Evolutionary conservation across 2,113 vertebrate species (phyloP), one percentile per base, ranked within the genome.

Genomic region (Salvelinus namaycush): DNA sequence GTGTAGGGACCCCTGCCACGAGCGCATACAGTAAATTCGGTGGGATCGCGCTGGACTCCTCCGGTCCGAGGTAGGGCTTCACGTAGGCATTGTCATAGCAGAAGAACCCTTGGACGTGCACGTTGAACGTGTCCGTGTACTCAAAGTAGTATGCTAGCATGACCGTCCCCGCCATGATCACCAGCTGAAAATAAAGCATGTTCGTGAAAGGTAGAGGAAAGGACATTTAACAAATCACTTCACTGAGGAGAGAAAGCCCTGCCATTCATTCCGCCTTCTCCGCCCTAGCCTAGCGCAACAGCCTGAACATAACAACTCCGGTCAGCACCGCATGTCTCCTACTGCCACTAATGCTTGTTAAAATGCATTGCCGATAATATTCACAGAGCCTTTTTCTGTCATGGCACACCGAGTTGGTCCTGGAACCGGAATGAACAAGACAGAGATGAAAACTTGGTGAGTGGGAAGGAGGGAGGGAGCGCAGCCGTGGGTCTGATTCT

Each of bases 111-210:
- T 97, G 97, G 89, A 97, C 93, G 90, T 97, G 95, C 91, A 98
- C 96, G 77, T 90, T 86, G 95, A 98, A 98, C 86, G 97, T 98
- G 93, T 98, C 97, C 39, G 96, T 97, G 93, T 96, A 98, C 89
- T 98, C 97, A 90, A 98, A 97, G 93, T 97, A 97, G 88, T 97
- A 97, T 57, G 97, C 97, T 94, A 98, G 89, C 97, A 98, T 97
- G 93, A 98, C 94, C 79, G 96, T 97, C 92, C 96, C 97, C 89
- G 97, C 96, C 96, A 97, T 97, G 90, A 98, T 97, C 94, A 98
- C 97, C 96, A 97, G 93, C 97, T 98, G 96, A 91, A 98, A 97
- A 92, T 98, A 98, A 90, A 98, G 96, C 97, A 98, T 98, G 95
- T 89, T 93, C 86, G 87, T 89, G 69, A 89, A 76, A 77, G 81